phyloP scores from a whole-genome alignment of 2,113 vertebrate genomes.

The Sminthopsis crassicaudata region DNA sequence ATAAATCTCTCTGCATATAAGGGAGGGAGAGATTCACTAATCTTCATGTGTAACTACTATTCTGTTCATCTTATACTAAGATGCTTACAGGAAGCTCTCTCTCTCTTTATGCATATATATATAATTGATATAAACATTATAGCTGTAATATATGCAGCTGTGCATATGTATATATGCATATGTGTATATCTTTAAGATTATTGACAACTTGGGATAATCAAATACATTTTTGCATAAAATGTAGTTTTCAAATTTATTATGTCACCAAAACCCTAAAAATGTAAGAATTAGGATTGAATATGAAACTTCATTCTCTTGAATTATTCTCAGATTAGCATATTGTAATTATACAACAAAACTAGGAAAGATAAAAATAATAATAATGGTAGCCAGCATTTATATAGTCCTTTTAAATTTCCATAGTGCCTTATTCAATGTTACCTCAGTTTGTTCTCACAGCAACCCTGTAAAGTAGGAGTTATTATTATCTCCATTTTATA shows the following conservation, averaged over 20 bases:
- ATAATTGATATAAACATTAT: neutral
- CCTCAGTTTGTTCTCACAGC: neutral
- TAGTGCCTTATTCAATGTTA: neutral
- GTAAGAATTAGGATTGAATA: neutral
- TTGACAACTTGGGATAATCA: neutral
- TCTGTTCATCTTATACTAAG: conserved; percentile 33
- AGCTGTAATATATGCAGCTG: neutral
- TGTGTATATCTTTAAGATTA: neutral
- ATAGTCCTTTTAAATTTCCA: neutral
- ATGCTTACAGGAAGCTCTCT: neutral
- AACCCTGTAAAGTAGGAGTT: neutral
- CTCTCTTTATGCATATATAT: too few relatives aligned
- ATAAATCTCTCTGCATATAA: conserved; percentile 37
- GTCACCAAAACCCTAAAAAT: neutral
- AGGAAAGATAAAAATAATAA: neutral
- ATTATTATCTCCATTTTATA: neutral
- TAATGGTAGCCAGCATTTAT: neutral
- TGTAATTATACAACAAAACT: neutral
- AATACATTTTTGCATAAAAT: neutral
- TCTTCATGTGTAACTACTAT: conserved; percentile 20
- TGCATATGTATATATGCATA: neutral
- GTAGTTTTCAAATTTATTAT: neutral
- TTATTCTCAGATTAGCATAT: neutral
- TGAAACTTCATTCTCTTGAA: neutral
- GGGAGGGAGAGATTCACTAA: neutral